These are phyloP conservation scores for Fabriciana adippe DNA, from an alignment of 2,888 invertebrate genomes.

Conservation along the genomic window DNA sequence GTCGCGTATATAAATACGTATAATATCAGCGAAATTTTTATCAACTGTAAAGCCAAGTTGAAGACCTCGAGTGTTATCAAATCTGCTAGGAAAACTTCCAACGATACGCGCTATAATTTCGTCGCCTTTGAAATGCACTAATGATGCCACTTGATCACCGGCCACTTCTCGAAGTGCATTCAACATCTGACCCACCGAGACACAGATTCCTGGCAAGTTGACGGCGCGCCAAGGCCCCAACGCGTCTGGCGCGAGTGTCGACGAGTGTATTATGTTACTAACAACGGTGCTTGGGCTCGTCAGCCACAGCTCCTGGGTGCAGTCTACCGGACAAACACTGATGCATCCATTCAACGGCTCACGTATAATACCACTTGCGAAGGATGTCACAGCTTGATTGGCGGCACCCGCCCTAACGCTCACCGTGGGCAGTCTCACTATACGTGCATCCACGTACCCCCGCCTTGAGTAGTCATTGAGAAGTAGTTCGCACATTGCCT, in stretches of 20 bases:
- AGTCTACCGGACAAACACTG: constrained; percentile 57
- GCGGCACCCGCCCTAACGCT: constrained; percentile 65
- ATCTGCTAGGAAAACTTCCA: constrained; percentile 57
- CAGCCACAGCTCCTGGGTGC: constrained; percentile 60
- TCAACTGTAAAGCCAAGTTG: constrained; percentile 63
- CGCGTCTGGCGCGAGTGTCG: constrained; percentile 47
- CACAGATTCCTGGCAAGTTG: constrained; percentile 63
- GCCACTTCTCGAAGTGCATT: constrained; percentile 56
- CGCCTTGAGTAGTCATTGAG: constrained; percentile 68
- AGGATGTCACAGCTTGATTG: constrained; percentile 71
- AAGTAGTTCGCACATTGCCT: constrained; percentile 68
- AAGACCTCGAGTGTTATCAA: constrained; percentile 58
- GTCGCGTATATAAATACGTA: constrained; percentile 55
- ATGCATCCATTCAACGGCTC: constrained; percentile 60
- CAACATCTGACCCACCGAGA: constrained; percentile 58
- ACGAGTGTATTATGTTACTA: constrained; percentile 59
- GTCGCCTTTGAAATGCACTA: constrained; percentile 55
- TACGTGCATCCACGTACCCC: constrained; percentile 62
- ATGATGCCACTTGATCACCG: constrained; percentile 53
- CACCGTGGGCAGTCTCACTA: constrained; percentile 67
- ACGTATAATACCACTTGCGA: constrained; percentile 68
- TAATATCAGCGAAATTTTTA: constrained; percentile 55
- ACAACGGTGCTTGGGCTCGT: constrained; percentile 61
- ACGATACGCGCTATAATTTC: constrained; percentile 57
- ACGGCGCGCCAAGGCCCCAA: constrained; percentile 58